Conservation (phyloP, 2,888 invertebrate species). For the Athalia rosae region DNA sequence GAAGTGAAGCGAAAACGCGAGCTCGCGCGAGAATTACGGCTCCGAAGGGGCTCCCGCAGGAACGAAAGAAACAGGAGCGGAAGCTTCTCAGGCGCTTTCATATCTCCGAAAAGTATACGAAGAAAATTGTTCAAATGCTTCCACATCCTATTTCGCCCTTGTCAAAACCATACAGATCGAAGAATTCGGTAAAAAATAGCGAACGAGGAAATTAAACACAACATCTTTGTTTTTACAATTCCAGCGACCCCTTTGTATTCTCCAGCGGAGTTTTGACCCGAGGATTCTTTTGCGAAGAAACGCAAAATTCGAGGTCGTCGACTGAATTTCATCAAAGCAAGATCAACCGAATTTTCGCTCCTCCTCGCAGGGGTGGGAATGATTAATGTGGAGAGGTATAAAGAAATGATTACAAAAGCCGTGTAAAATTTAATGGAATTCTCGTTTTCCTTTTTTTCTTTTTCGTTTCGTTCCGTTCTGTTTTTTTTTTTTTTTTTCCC, state of each 20-base stretch:
- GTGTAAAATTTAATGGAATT: conserved; percentile 34
- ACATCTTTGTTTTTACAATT: too few relatives aligned
- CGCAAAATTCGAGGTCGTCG: too few relatives aligned
- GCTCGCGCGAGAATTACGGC: conserved; percentile 49
- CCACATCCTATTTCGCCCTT: background rate
- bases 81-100: conserved; percentile 16
- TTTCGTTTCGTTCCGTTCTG: too few relatives aligned
- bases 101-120: background rate
- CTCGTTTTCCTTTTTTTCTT: conserved; percentile 17
- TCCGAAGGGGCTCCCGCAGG: conserved; percentile 41
- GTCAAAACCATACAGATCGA: too few relatives aligned
- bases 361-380: background rate
- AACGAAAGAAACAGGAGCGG: conserved; percentile 42
- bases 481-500: background rate
- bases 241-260: too few relatives aligned
- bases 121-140: background rate
- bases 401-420: conserved; percentile 2
- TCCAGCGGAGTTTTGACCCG: too few relatives aligned
- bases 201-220: background rate
- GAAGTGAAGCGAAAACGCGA: conserved; percentile 65
- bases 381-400: conserved; percentile 19
- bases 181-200: background rate
- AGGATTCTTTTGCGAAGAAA: too few relatives aligned
- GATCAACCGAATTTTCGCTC: background rate
- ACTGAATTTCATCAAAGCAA: background rate